Evolutionary conservation across 2,113 vertebrate species (phyloP), one percentile per base, ranked within the genome.

Genomic region (Corynorhinus townsendii): DNA sequence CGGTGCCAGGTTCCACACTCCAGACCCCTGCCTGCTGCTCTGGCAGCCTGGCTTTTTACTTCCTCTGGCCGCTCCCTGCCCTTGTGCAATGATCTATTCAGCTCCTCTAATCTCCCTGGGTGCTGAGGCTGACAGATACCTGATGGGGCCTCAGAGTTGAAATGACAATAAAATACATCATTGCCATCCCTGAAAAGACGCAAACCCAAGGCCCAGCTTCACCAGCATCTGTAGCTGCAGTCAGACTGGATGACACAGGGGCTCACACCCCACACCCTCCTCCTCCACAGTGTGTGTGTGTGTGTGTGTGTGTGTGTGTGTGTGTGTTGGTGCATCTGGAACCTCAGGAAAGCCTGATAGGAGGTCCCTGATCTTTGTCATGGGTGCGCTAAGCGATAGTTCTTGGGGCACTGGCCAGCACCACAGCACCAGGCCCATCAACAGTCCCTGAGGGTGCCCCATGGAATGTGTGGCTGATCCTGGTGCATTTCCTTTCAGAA

Each of bases 401-500:
- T 35, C 76, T 15, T 26, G 5, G 0, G 30, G 4, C 17, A 0
- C n/a, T 1, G 11, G 47, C 35, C 52, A 1, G 1, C 19, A 5
- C 6, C 1, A 3, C 43, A 14, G 9, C 68, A 30, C 11, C 56
- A 2, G 6, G 5, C 15, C 4, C 1, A 1, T 7, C 56, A 5
- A 6, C 16, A 26, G 28, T 8, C 26, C 38, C 15, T 3, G 64
- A 17, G 66, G 68, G 28, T 24, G 66, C 26, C 83, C 0, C 0
- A 1, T 40, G 79, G 79, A 2, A 38, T 3, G 19, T 14, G 49
- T 17, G 47, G 43, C 35, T 64, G 54, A 69, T 56, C 10, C 49
- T 11, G 1, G 0, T 2, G 2, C 5, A 0, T 43, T 56, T 77
- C 16, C 35, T 12, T 84, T 14, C 5, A 17, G 33, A 47, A 75